A percentile compares a stretch with the other conserved stretches of the same genome.
Conservation (phyloP, 2,797 vertebrate genomes). For the Threskiornis aethiopicus region DNA sequence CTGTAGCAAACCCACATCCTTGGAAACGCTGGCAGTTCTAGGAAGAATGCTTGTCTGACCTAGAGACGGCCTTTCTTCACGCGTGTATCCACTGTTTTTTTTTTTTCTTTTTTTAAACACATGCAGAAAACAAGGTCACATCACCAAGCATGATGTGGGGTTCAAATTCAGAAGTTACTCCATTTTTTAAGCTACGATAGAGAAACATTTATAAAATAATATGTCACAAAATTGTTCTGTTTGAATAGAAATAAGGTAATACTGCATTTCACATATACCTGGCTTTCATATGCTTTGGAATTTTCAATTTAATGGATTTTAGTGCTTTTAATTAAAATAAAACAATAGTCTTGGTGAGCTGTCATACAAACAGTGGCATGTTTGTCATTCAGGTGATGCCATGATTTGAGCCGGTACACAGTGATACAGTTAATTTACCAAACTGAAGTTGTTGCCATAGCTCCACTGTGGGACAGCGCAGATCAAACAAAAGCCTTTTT, state of each 20-base stretch:
- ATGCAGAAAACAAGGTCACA: not conserved
- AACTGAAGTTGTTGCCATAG: conserved; percentile 75
- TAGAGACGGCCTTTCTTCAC: not conserved
- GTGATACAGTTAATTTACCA: conserved; percentile 70
- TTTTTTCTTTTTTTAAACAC: not conserved
- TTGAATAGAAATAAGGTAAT: not conserved
- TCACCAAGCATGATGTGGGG: not conserved
- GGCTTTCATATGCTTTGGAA: not conserved
- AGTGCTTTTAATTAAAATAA: not conserved
- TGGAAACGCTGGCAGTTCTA: not conserved
- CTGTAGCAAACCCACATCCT: not conserved
- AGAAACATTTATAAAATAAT: not conserved
- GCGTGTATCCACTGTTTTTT: not conserved
- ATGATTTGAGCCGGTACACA: conserved; percentile 45
- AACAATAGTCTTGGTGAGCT: conserved; percentile 15
- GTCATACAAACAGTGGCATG: not conserved
- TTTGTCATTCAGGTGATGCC: conserved; percentile 69
- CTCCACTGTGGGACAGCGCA: conserved; percentile 62
- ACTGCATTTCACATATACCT: not conserved
- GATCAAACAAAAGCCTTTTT: conserved; percentile 78
- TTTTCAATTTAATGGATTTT: not conserved
- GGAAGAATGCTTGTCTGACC: not conserved
- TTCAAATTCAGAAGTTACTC: not conserved
- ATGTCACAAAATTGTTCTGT: not conserved
- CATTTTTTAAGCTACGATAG: not conserved